Base-by-base conservation (phyloP, 2,888 invertebrate genomes). In the Mythimna impura region DNA sequence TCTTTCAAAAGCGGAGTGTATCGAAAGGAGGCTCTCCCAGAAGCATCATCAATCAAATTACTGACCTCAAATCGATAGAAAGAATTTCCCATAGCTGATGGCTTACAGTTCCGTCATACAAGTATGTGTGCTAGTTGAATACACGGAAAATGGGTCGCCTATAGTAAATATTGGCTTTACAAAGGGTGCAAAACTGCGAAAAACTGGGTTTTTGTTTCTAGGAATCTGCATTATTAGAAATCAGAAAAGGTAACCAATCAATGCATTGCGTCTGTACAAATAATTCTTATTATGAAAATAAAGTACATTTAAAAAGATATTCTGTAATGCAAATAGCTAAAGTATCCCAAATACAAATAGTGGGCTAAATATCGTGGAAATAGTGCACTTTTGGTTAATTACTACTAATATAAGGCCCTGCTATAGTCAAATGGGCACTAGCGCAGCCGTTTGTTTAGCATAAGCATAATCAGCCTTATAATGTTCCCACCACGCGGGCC, bases 1-100 rank as follows among this genome's bases (percentile, higher is more conserved):
- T 52, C 55, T 57, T 67, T 81, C n/a, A 25, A 52, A 62, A 43
- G n/a, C 3, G 5, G 2, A 52, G 25, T 50, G 30, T 50, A 52
- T 34, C 54, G 20, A 61, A 36, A 17, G 10, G 34, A 64, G 43
- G 50, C 43, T 61, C 54, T 73, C 36, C 43, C 47, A 14, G 43
- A 36, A 64, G 50, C 43, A 50, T 60, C 36, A 78, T 81, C 78
- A 78, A 81, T 78, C 81, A 78, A 34, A 52, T n/a, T 34, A 43
- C 50, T 65, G n/a, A 47, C 54, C 47, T n/a, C 17, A 43, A 77
- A 67, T 50, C 47, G 17, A 40, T 20, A 30, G 4, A 55, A 67
- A 47, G 60, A 64, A 68, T 60, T 61, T 43, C 14, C 47, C 34
- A 50, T 55, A 55, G 7, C 40, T 40, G 54, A 50, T 25, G 36